A percentile compares a stretch with the other conserved stretches of the same genome.
Evolutionary conservation across 2,888 invertebrate genomes (phyloP).

Genomic region (Tetramorium bicarinatum): DNA sequence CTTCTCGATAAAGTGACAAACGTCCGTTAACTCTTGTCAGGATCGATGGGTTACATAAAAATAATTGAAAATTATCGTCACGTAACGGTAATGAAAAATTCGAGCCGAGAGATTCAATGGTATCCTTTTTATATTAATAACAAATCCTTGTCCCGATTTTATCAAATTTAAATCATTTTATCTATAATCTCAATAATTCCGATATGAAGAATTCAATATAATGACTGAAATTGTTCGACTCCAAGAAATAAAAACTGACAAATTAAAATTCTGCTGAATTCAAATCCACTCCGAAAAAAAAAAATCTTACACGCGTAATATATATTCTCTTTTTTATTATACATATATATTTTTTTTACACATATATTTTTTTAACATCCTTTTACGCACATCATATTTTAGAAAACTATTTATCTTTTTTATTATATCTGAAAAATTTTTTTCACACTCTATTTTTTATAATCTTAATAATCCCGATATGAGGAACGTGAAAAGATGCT

Average conservation of each 20-base stretch:
- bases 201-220: neutral
- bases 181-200: neutral
- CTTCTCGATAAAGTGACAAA: constrained; percentile 39
- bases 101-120: neutral
- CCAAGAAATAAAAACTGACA: neutral
- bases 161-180: neutral
- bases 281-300: neutral
- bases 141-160: neutral
- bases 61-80: constrained; percentile 33
- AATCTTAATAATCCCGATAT: neutral
- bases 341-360: neutral
- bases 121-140: neutral
- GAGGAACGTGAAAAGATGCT: neutral
- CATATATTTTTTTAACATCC: neutral
- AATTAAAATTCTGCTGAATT: neutral
- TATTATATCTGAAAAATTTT: neutral
- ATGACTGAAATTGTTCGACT: neutral
- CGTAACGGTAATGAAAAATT: neutral
- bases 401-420: neutral
- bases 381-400: neutral
- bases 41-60: constrained; percentile 3
- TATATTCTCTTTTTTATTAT: neutral
- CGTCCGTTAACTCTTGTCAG: neutral
- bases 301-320: neutral
- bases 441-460: neutral